Conservation (phyloP, 1,140 invertebrate genomes). For the Drosophila tristis region DNA sequence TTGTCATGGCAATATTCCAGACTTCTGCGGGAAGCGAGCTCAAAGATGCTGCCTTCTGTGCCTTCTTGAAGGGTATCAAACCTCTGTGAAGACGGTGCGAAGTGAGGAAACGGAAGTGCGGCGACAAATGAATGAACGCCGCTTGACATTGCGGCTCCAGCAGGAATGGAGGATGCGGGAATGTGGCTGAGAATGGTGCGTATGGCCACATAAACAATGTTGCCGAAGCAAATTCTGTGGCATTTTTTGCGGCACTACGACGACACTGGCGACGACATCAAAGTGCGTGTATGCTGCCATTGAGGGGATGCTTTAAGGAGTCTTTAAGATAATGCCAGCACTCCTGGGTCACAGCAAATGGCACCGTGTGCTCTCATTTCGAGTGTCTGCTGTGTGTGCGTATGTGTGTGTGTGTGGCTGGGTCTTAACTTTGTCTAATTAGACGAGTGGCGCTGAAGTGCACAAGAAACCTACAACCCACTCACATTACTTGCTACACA, state of each 20-base stretch:
- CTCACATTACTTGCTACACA: constrained; percentile 50
- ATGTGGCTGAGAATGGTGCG: constrained; percentile 11
- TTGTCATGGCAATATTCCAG: too few species aligned
- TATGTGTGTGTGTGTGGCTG: constrained; percentile 17
- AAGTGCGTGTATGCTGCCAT: constrained; percentile 38
- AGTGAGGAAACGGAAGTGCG: constrained; percentile 43
- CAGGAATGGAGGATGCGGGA: neutral
- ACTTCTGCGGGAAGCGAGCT: neutral
- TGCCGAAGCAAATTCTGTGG: constrained; percentile 76
- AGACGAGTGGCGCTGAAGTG: constrained; percentile 76
- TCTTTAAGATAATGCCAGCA: constrained; percentile 56
- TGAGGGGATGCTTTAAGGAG: constrained; percentile 56
- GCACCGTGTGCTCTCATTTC: constrained; percentile 43
- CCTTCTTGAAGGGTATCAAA: too few species aligned
- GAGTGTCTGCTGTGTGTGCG: constrained; percentile 39
- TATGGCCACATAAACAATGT: constrained; percentile 64
- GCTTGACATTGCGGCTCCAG: constrained; percentile 68
- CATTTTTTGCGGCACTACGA: constrained; percentile 63
- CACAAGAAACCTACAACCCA: constrained; percentile 41
- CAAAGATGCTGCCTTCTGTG: neutral
- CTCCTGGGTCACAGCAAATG: constrained; percentile 43
- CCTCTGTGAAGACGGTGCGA: too few species aligned
- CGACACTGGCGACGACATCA: constrained; percentile 64
- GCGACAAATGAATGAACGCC: constrained; percentile 72
- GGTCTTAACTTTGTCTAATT: constrained; percentile 79